A percentile compares a stretch with the other conserved stretches of the same genome.
Conservation (phyloP, 1,140 invertebrate species). For the Monomorium pharaonis region DNA sequence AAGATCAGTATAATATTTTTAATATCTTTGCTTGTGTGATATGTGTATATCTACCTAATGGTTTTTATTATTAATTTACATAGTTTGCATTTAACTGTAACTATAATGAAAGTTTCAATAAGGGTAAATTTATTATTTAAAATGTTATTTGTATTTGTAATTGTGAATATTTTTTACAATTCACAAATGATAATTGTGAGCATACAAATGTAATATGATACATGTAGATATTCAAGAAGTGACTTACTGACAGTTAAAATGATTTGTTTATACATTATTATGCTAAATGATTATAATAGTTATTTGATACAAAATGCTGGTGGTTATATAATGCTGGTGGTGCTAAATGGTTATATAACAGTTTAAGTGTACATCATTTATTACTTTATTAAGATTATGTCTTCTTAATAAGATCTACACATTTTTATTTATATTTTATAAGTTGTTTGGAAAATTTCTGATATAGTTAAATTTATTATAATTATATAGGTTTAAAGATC, state of each 20-base stretch:
- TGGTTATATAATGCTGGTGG: too few relatives aligned
- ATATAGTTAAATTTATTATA: slow-evolving; percentile 3
- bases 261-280: neutral
- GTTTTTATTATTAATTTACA: slow-evolving; percentile 39
- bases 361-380: neutral
- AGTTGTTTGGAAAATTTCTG: neutral
- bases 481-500: neutral
- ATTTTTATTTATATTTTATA: slow-evolving; percentile 20
- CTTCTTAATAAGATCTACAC: neutral
- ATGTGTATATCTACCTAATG: slow-evolving; percentile 42
- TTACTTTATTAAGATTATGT: neutral
- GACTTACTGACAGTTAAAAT: neutral
- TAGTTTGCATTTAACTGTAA: neutral
- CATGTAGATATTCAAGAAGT: neutral
- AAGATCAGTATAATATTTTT: slow-evolving; percentile 70
- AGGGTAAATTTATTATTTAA: neutral
- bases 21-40: slow-evolving; percentile 73
- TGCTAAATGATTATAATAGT: neutral
- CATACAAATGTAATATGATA: neutral
- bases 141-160: slow-evolving; percentile 5
- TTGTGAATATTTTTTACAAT: slow-evolving; percentile 10
- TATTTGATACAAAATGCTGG: slow-evolving; percentile 24
- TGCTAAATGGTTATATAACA: slow-evolving; percentile 1
- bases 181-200: neutral
- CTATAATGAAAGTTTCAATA: neutral